Conservation (phyloP, 2,888 invertebrate species). For the Drosophila kuntzei region DNA sequence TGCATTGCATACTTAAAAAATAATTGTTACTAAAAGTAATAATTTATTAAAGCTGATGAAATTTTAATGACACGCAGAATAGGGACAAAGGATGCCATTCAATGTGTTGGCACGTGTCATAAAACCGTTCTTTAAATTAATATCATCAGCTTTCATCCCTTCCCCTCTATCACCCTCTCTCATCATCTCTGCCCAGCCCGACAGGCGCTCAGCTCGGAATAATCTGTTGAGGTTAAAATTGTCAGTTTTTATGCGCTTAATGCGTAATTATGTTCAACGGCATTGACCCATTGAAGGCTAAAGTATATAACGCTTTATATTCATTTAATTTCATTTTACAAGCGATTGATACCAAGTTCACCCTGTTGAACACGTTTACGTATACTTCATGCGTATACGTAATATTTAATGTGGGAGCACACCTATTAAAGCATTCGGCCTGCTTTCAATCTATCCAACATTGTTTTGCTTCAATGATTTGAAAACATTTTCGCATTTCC, state of each 20-base stretch:
- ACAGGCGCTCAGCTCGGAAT: constrained; percentile 13
- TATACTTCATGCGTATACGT: constrained; percentile 33
- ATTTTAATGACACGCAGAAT: constrained; percentile 40
- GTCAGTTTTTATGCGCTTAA: constrained; percentile 1
- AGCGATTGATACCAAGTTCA: constrained; percentile 22
- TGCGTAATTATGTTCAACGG: constrained; percentile 12
- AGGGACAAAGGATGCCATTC: constrained; percentile 6
- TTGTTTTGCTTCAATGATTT: constrained; percentile 58
- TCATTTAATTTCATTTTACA: not conserved
- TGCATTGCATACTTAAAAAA: constrained; percentile 62
- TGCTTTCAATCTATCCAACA: not conserved
- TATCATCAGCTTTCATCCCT: constrained; percentile 27
- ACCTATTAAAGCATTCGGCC: constrained; percentile 30
- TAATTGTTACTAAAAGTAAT: constrained; percentile 52
- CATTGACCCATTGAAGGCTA: not conserved
- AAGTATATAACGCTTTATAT: constrained; percentile 2
- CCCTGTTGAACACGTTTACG: constrained; percentile 40
- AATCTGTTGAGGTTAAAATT: constrained; percentile 21
- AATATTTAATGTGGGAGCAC: constrained; percentile 22
- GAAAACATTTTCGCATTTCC: constrained; percentile 67
- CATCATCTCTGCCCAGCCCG: not conserved
- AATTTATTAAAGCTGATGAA: constrained; percentile 50
- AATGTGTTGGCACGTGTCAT: constrained; percentile 34
- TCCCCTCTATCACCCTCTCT: too few relatives aligned
- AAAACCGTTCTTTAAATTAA: constrained; percentile 39